These are phyloP conservation scores for Ernsta delagoae DNA, from an alignment of 2,888 invertebrate species.

Conservation along the genomic window DNA sequence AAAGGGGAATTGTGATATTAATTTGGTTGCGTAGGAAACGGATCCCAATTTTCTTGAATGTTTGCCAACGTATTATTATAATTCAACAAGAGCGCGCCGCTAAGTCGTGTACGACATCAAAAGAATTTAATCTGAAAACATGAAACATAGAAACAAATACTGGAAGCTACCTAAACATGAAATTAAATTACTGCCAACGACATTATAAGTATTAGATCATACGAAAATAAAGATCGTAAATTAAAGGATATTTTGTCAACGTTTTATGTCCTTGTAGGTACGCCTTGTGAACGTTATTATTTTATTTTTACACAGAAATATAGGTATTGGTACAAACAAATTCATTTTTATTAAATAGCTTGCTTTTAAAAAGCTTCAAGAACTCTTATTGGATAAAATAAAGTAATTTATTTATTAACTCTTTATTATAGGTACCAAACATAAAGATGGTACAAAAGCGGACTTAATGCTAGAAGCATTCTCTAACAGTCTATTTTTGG, in stretches of 20 bases:
- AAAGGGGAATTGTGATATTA: slow-evolving; percentile 27
- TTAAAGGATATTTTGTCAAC: slow-evolving; percentile 3
- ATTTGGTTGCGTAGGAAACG: slow-evolving; percentile 20
- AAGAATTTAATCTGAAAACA: slow-evolving; percentile 30
- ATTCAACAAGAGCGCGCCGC: slow-evolving; percentile 26
- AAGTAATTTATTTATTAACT: too few species aligned
- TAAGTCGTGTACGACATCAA: slow-evolving; percentile 17
- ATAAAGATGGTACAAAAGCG: too few species aligned
- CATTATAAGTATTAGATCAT: slow-evolving; percentile 56
- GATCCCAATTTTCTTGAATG: slow-evolving; percentile 23
- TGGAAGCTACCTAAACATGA: not conserved
- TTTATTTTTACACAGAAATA: not conserved
- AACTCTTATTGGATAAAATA: too few species aligned
- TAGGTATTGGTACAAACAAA: not conserved
- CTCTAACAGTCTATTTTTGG: too few species aligned
- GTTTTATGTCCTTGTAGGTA: slow-evolving; percentile 8
- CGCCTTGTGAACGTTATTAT: slow-evolving; percentile 45
- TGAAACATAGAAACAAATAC: slow-evolving; percentile 7
- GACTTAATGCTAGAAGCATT: too few species aligned
- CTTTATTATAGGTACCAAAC: too few species aligned
- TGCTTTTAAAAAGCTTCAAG: too few species aligned
- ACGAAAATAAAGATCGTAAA: not conserved
- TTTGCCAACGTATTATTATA: slow-evolving; percentile 28
- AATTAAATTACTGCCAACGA: slow-evolving; percentile 18
- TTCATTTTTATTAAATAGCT: not conserved